Evolutionary conservation across 2,113 vertebrate species (phyloP).

Genomic region (Ardeotis arabs): DNA sequence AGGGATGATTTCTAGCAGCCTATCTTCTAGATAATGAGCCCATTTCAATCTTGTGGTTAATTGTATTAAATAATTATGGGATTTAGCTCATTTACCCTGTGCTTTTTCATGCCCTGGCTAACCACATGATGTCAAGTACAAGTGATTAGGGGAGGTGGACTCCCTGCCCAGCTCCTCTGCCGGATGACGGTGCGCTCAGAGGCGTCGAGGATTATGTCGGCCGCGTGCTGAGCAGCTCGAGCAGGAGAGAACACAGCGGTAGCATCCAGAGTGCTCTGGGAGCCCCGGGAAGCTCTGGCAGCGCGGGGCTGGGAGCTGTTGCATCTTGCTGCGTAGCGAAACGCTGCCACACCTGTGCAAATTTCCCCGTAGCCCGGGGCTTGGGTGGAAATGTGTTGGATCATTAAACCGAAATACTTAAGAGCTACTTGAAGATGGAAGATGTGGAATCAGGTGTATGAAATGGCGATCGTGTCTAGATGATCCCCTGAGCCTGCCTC

Average conservation of each 20-base stretch:
- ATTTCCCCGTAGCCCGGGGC: not conserved
- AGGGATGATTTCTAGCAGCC: not conserved
- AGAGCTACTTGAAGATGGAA: not conserved
- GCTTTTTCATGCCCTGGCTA: not conserved
- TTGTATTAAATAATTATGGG: not conserved
- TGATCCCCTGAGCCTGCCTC: not conserved
- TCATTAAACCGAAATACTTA: not conserved
- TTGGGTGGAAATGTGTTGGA: not conserved
- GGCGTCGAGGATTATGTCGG: fast-evolving
- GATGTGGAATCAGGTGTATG: not conserved
- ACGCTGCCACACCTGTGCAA: not conserved
- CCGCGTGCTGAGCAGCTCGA: fast-evolving
- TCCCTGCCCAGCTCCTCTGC: not conserved
- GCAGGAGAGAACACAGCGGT: not conserved
- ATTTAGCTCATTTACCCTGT: not conserved
- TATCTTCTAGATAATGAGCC: not conserved
- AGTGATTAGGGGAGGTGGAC: not conserved
- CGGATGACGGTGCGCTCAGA: fast-evolving
- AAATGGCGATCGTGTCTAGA: not conserved
- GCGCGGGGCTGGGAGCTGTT: not conserved
- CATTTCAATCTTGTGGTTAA: not conserved
- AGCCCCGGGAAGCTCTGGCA: not conserved
- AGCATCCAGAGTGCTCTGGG: not conserved
- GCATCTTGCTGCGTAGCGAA: not conserved
- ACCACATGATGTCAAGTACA: not conserved